Evolutionary conservation across 2,888 invertebrate species (phyloP), one percentile per base, ranked within the genome.

Genomic region (Lottia scabra): DNA sequence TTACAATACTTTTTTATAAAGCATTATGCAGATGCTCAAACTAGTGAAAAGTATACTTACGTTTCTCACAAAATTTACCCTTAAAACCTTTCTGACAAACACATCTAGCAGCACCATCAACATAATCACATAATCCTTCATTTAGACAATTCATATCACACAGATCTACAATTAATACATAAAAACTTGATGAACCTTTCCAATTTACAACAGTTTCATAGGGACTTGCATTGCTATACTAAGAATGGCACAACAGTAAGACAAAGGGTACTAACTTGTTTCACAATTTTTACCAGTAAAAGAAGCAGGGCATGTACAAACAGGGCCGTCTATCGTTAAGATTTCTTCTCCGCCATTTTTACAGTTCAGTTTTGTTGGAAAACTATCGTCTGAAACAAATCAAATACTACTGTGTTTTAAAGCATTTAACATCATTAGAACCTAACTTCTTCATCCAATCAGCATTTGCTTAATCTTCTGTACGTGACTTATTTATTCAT

Each of bases 51-150:
- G 19, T 23, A 56, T 56, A 56, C 56, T 12, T 38, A 62, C 56
- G 56, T 30, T 30, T 68, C 38, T 68, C 68, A 30, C 68, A 68
- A 10, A 26, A 38, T 19, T 19, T 23, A 0, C 68, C 68, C 23
- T 46, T 30, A 13, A 30, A 68, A 2, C 62, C 68, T n/a, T 56
- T 56, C 16, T n/a, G 26, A 38, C 68, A 68, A 23, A 68, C 68
- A 38, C 68, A 68, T 56, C 23, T 68, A n/a, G 68, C 56, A 15
- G 56, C 48, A 6, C 68, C 68, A 23, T 68, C 68, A n/a, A 68
- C 56, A 38, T 13, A 56, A 48, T 68, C 68, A 19, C 68, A 68
- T 26, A 68, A 27, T 19, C 68, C 68, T 2, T 68, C 19, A 62
- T 68, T 68, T 30, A 48, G 56, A 38, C 68, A 68, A 62, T 23